Base-by-base conservation (phyloP, 2,888 invertebrate species). In the Euspilapteryx auroguttella region DNA sequence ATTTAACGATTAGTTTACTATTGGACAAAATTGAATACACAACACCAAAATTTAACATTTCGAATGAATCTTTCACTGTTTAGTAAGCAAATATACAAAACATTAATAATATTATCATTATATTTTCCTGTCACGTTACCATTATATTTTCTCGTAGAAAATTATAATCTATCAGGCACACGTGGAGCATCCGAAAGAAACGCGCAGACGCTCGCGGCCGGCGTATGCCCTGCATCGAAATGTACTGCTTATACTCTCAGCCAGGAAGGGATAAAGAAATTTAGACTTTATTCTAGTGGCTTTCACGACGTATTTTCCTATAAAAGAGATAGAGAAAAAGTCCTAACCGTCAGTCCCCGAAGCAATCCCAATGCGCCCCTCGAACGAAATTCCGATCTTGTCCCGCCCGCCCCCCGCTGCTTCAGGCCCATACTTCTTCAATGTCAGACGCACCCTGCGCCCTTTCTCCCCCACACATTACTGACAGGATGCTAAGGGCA, bases 401-500 rank as follows among this genome's bases (percentile, higher is more conserved):
- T 76, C 59, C 56, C 53, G 45, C 50, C 49, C 58, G 61, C 59
- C 66, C 71, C 66, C 59, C 49, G 55, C 73, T 69, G 69, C 73
- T 76, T 77, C 73, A 76, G 68, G 75, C 71, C 66, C 55, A 69
- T 76, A 76, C 77, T 77, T 75, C 77, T 76, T 77, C 77, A 77
- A 71, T 76, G 77, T 77, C 77, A 76, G 63, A 51, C 75, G 73
- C 77, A 77, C 75, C 76, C 76, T 40, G 58, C 56, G 49, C 55
- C 54, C 50, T 55, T 49, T 46, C 37, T 38, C 42, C 50, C 47
- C 56, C 59, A 56, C 55, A 49, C 51, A 42, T 21, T 6, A 17
- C 17, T 8, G 17, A 5, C 17, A 5, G 17, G 5, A 17, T 17
- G 8, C 5, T 5, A 8, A 8, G 8, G 25, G 30, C 24, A 25